Base-by-base conservation (phyloP, 2,113 vertebrate species). In the Aix galericulata region DNA sequence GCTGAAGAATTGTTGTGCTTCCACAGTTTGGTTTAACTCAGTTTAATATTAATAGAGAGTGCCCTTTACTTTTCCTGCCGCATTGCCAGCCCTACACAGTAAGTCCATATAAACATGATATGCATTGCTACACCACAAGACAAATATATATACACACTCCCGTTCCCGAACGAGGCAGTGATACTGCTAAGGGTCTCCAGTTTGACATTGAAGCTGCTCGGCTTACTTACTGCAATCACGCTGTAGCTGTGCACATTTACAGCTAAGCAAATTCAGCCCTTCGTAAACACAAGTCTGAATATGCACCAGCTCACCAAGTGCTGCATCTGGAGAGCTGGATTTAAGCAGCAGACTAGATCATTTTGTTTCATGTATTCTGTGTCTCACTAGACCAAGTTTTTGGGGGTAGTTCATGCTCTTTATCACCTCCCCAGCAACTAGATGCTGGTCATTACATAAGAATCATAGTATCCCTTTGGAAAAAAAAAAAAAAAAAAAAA, bases 101-200 rank as follows among this genome's bases (percentile, higher is more conserved):
- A 52, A 75, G 60, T 63, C 46, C 56, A 4, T 11, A 15, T 9
- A 38, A 60, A 73, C 8, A 10, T 0, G 3, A 34, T 22, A 27
- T 3, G 1, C 9, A 17, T 38, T 11, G 52, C 46, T 2, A 0
- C 0, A 0, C 36, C 23, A 62, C 42, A 3, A 2, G 18, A 32
- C 66, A 91, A 26, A 67, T 79, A 16, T 18, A 4, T 2, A 4
- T 2, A 6, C 9, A 29, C 46, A 9, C 20, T 18, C 56, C 34
- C 46, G 15, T 32, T 91, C 42, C 60, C 52, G 59, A 9, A 71
- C 0, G 0, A 78, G 52, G 56, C 22, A n/a, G n/a, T 9, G 14
- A 9, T 84, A 69, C 29, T 63, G 48, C 31, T 78, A n/a, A 66
- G 36, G 58, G 25, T 16, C 83, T 72, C 50, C 38, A 48, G 0